Conservation (phyloP, 2,888 invertebrate species). For the Melieria picta region DNA sequence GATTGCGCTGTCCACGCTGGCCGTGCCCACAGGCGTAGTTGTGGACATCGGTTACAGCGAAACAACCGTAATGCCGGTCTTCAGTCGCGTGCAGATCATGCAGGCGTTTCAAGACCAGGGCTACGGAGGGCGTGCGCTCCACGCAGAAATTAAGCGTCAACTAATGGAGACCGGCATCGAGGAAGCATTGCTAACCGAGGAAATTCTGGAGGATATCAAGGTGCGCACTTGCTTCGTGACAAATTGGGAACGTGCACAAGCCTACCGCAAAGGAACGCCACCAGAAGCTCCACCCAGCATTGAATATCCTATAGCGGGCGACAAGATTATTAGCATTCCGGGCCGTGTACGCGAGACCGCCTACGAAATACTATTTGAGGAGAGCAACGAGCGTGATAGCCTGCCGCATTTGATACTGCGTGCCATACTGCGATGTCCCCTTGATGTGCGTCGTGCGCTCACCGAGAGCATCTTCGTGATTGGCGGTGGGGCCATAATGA, state of each 20-base stretch:
- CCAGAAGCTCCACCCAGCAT: slow-evolving; percentile 71
- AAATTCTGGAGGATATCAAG: slow-evolving; percentile 80
- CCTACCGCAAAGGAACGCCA: slow-evolving; percentile 63
- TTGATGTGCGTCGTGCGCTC: slow-evolving; percentile 81
- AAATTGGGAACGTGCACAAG: slow-evolving; percentile 74
- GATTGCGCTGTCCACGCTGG: slow-evolving; percentile 84
- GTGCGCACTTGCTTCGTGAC: slow-evolving; percentile 91
- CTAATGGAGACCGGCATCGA: slow-evolving; percentile 68
- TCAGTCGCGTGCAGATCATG: slow-evolving; percentile 86
- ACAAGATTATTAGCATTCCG: slow-evolving; percentile 72
- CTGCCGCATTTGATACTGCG: slow-evolving; percentile 87
- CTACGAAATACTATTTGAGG: slow-evolving; percentile 86
- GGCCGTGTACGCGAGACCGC: slow-evolving; percentile 81
- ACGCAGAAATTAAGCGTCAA: slow-evolving; percentile 70
- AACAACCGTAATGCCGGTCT: slow-evolving; percentile 84
- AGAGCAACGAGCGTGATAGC: slow-evolving; percentile 84
- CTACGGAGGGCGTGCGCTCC: slow-evolving; percentile 78
- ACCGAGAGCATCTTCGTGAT: slow-evolving; percentile 86
- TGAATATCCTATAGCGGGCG: slow-evolving; percentile 75
- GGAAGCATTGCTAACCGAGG: slow-evolving; percentile 66
- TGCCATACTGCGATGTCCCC: slow-evolving; percentile 81
- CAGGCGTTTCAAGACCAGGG: slow-evolving; percentile 86
- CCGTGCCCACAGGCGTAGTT: slow-evolving; percentile 83
- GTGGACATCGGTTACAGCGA: slow-evolving; percentile 90
- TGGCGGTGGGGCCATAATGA: slow-evolving; percentile 86